phyloP scores from a whole-genome alignment of 1,140 invertebrate genomes.

The Hirudo medicinalis region DNA sequence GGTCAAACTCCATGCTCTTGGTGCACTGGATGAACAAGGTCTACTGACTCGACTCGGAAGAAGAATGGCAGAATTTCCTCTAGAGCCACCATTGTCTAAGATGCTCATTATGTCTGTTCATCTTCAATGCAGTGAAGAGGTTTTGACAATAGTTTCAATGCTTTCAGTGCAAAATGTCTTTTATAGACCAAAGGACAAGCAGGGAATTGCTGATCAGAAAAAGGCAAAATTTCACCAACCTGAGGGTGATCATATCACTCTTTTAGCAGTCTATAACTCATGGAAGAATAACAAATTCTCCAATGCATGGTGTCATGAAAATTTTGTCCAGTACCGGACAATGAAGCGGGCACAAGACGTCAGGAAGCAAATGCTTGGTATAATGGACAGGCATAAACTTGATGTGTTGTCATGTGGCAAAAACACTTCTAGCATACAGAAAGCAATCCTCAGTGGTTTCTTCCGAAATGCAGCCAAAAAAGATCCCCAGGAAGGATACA shows the following conservation, averaged over 20 bases:
- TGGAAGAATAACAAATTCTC: slow-evolving; percentile 99
- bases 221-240: slow-evolving; percentile 96
- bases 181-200: slow-evolving; percentile 82
- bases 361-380: slow-evolving; percentile 87
- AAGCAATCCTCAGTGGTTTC: slow-evolving; percentile 96
- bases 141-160: slow-evolving; percentile 97
- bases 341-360: slow-evolving; percentile 95
- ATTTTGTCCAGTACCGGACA: slow-evolving; percentile 94
- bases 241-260: slow-evolving; percentile 92
- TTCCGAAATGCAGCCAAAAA: slow-evolving; percentile 98
- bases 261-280: slow-evolving; percentile 96
- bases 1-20: slow-evolving; percentile 89
- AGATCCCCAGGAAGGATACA: slow-evolving; percentile 96
- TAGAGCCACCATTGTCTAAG: slow-evolving; percentile 96
- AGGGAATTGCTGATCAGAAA: slow-evolving; percentile 92
- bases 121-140: slow-evolving; percentile 93
- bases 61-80: slow-evolving; percentile 95
- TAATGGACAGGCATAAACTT: slow-evolving; percentile 93
- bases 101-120: slow-evolving; percentile 99
- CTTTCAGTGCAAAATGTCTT: slow-evolving; percentile 97
- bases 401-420: slow-evolving; percentile 92
- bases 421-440: slow-evolving; percentile 86
- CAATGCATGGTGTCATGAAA: slow-evolving; percentile 98
- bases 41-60: slow-evolving; percentile 79
- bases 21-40: slow-evolving; percentile 91